phyloP scores from a whole-genome alignment of 1,140 invertebrate genomes.

The Drosophila pruinosa region DNA sequence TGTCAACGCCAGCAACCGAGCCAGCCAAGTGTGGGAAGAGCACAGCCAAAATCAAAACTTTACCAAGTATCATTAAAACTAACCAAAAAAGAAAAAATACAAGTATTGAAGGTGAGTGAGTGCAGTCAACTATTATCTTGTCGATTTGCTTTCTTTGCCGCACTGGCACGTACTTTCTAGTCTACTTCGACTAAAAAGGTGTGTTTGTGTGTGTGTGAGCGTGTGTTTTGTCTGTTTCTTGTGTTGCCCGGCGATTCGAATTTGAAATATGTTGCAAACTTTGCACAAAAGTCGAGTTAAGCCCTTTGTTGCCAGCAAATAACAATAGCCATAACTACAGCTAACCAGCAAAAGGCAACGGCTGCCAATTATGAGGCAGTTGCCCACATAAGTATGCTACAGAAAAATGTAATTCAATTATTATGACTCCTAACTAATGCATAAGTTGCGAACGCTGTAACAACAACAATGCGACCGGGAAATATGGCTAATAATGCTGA shows the following conservation, averaged over 20 bases:
- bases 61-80: constrained; percentile 80
- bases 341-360: constrained; percentile 14
- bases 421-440: constrained; percentile 20
- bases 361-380: constrained; percentile 51
- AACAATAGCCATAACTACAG: background rate
- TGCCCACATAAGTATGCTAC: constrained; percentile 42
- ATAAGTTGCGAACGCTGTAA: background rate
- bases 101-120: constrained; percentile 10
- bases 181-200: constrained; percentile 8
- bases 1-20: constrained; percentile 40
- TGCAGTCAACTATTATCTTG: constrained; percentile 57
- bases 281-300: constrained; percentile 50
- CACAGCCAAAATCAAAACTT: constrained; percentile 70
- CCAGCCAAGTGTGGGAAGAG: background rate
- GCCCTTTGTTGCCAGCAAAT: constrained; percentile 64
- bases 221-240: background rate
- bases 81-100: constrained; percentile 41
- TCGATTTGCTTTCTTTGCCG: constrained; percentile 50
- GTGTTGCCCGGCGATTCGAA: constrained; percentile 19
- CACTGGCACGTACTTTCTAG: constrained; percentile 16
- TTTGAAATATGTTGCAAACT: constrained; percentile 38
- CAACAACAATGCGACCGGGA: background rate
- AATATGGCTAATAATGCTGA: background rate
- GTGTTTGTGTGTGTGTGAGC: background rate
- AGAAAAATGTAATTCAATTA: constrained; percentile 69